Evolutionary conservation across 2,113 vertebrate genomes (phyloP).

Genomic region (Oophaga pumilio): DNA sequence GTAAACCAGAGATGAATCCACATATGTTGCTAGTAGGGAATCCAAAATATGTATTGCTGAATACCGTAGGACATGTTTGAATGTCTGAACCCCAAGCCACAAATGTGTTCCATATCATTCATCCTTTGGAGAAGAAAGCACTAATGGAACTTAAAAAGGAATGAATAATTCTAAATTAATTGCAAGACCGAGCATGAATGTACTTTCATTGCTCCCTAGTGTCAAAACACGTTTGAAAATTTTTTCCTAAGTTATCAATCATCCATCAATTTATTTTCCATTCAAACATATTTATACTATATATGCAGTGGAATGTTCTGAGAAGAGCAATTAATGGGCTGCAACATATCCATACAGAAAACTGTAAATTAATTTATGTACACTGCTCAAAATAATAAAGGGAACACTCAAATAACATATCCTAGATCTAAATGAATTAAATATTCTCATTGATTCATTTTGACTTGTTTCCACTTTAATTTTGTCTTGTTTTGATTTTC

Average conservation of each 20-base stretch:
- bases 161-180: background rate
- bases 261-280: background rate
- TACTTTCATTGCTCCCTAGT: background rate
- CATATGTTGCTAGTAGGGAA: constrained; percentile 9
- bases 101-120: background rate
- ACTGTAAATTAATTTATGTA: no score
- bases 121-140: background rate
- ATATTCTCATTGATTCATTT: no score
- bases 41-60: constrained; percentile 3
- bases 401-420: no score
- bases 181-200: background rate
- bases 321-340: background rate
- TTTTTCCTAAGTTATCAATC: background rate
- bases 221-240: background rate
- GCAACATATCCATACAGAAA: background rate
- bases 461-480: no score
- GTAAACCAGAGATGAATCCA: background rate
- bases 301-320: background rate
- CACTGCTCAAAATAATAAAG: no score
- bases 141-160: background rate
- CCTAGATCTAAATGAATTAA: no score
- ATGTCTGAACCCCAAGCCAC: constrained; percentile 27
- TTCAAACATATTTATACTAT: background rate
- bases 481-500: no score
- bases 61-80: constrained; percentile 9